Evolutionary conservation across 1,140 invertebrate species (phyloP), one percentile per base, ranked within the genome.

Genomic region (Mamestra configurata): DNA sequence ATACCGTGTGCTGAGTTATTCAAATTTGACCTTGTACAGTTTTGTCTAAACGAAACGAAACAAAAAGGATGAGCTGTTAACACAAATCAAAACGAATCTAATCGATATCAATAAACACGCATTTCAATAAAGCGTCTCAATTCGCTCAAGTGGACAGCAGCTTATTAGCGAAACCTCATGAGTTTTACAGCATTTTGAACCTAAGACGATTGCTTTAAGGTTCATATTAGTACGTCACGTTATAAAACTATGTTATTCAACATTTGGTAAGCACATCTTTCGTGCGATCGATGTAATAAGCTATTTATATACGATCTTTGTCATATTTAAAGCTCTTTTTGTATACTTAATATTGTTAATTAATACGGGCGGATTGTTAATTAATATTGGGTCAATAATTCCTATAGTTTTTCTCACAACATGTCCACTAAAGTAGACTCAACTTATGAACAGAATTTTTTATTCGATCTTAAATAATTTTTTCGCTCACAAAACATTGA

Each of bases 81-180:
- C 27, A 31, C 5, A n/a, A 15, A 15, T 59, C 22, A 22, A 15
- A 27, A 31, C 55, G 6, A 59, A 31, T 22, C 55, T 15, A 66
- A 40, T 22, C 35, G 35, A 66, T 40, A n/a, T 66, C 61, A 66
- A 66, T 66, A 66, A 37, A 66, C 35, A 66, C 18, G 18, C 35
- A 18, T 40, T 40, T 66, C 35, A 66, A 37, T 40, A n/a, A 66
- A n/a, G 22, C 61, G 35, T 70, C 37, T 70, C 66, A 46, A 70
- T 70, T 70, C 61, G 66, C 66, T 46, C 22, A 46, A 70, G 66
- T 70, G 66, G 66, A 70, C 66, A 49, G 66, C 43, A 27, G 20
- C 22, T 70, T 49, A 70, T 70, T 46, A 49, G 43, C 22, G 20
- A 22, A 70, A 70, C 40, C 66, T 27, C 8, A 70, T 49, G 40